Percentiles rank a stretch among this genome's conserved stretches.
Conservation (phyloP, 2,113 vertebrate genomes). For the Elgaria multicarinata region DNA sequence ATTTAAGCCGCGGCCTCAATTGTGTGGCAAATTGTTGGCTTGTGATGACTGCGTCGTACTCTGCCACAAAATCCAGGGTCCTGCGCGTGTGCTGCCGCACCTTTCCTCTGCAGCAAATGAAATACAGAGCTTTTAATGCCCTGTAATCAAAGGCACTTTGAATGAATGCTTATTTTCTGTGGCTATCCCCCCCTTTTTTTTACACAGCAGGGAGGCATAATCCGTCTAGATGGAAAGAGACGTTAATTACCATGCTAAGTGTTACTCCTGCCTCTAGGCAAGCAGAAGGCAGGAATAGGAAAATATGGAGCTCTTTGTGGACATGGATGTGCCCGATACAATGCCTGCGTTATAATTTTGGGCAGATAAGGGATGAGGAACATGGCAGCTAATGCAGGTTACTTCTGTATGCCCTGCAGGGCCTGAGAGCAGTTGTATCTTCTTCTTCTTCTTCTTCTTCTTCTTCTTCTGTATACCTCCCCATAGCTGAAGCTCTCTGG, state of each 20-base stretch:
- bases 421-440: too few species aligned
- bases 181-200: background rate
- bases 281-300: background rate
- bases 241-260: background rate
- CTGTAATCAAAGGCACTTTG: background rate
- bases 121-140: background rate
- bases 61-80: background rate
- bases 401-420: background rate
- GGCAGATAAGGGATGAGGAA: background rate
- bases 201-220: background rate
- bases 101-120: background rate
- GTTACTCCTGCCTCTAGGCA: background rate
- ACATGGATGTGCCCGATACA: background rate
- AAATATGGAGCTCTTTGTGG: background rate
- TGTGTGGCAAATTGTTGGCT: background rate
- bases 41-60: too few species aligned
- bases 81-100: too few species aligned
- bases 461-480: too few species aligned
- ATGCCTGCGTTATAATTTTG: background rate
- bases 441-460: too few species aligned
- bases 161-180: background rate
- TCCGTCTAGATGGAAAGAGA: background rate
- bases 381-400: background rate
- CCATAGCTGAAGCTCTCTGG: too few species aligned
- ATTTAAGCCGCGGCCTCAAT: too few species aligned